phyloP scores from a whole-genome alignment of 23 tunicate genomes.

The Halocynthia roretzi region DNA sequence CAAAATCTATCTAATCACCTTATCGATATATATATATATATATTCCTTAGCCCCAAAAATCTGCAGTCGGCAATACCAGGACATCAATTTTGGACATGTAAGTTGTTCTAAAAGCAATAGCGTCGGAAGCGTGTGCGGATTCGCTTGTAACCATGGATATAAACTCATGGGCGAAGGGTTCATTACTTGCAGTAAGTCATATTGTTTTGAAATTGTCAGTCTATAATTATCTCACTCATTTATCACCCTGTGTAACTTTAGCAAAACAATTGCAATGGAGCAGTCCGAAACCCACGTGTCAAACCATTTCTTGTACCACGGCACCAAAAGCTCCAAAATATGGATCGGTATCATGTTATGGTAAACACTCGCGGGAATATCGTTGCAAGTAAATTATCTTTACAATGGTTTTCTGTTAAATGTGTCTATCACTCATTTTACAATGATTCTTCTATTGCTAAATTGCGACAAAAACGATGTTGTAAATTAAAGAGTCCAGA shows the following conservation, averaged over 20 bases:
- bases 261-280: background rate
- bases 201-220: background rate
- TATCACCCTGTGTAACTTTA: background rate
- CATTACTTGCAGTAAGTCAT: background rate
- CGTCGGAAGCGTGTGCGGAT: slow-evolving; percentile 20
- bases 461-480: too few species aligned
- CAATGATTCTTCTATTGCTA: too few species aligned
- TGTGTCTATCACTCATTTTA: too few species aligned
- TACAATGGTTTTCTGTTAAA: too few species aligned
- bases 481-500: too few species aligned
- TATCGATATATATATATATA: background rate
- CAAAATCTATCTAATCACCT: background rate
- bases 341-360: slow-evolving; percentile 1
- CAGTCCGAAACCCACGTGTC: background rate
- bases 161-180: background rate
- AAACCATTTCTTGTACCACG: background rate
- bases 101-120: slow-evolving; percentile 17
- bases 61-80: slow-evolving; percentile 1
- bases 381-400: too few species aligned
- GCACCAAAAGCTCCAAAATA: background rate
- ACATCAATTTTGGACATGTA: slow-evolving; percentile 3
- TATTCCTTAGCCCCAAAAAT: slow-evolving; percentile 3
- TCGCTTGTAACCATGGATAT: slow-evolving; percentile 18
- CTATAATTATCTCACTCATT: background rate
- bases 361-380: too few species aligned